Percentiles rank a stretch among this genome's conserved stretches.
Evolutionary conservation across 2,888 invertebrate species (phyloP).

Genomic region (Timema podura): DNA sequence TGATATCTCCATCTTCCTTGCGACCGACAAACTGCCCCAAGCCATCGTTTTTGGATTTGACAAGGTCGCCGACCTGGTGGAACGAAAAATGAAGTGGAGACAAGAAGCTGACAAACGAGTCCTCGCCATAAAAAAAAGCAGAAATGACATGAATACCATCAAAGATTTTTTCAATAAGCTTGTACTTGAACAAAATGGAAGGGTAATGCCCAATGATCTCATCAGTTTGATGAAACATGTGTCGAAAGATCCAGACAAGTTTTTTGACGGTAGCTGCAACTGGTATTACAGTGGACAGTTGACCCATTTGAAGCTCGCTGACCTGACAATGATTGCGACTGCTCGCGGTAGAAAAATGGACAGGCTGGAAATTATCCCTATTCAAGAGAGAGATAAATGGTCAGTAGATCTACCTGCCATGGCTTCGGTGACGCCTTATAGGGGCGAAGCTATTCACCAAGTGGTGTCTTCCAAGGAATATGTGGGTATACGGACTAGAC

Average conservation of each 20-base stretch:
- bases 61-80: neutral
- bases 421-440: neutral
- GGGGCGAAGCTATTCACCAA: neutral
- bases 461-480: neutral
- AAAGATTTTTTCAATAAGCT: neutral
- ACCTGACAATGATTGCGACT: neutral
- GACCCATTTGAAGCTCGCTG: neutral
- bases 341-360: neutral
- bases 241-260: neutral
- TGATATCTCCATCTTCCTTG: neutral
- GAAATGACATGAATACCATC: neutral
- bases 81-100: neutral
- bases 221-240: neutral
- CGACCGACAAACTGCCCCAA: neutral
- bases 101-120: neutral
- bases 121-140: neutral
- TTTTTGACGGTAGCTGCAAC: conserved; percentile 6
- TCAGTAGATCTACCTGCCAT: neutral
- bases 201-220: neutral
- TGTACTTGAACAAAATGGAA: neutral
- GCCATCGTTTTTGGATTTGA: neutral
- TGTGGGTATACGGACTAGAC: too few relatives aligned
- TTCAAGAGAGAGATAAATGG: neutral
- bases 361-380: neutral
- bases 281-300: conserved; percentile 15